These are phyloP conservation scores for Harpalus rubripes DNA, from an alignment of 2,888 invertebrate genomes.

Conservation along the genomic window DNA sequence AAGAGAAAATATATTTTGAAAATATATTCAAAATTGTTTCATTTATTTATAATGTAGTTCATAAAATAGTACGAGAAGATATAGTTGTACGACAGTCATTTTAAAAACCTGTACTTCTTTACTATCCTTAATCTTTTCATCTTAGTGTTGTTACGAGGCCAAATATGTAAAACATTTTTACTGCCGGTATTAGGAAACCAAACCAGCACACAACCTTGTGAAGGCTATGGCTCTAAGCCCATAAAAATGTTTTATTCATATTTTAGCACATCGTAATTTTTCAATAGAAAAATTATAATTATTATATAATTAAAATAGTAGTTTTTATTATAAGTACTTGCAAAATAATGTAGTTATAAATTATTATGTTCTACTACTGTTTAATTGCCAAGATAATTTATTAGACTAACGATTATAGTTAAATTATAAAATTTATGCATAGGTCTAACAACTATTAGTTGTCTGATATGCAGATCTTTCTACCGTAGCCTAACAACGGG, in stretches of 20 bases:
- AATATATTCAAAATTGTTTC: too few species aligned
- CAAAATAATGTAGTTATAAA: constrained; percentile 28
- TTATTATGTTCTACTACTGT: constrained; percentile 35
- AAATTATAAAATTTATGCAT: constrained; percentile 31
- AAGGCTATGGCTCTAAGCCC: neutral
- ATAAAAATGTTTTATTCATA: constrained; percentile 23
- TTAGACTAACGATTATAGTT: constrained; percentile 35
- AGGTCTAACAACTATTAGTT: constrained; percentile 17
- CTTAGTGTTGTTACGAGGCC: neutral
- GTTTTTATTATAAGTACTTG: constrained; percentile 27
- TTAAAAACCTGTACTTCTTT: neutral
- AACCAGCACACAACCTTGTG: neutral
- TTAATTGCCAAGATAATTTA: constrained; percentile 33
- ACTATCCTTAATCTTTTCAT: neutral
- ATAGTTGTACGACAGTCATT: neutral
- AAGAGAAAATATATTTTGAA: too few species aligned
- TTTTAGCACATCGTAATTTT: constrained; percentile 30
- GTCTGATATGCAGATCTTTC: constrained; percentile 14
- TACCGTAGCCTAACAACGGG: constrained; percentile 20
- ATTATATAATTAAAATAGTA: constrained; percentile 22
- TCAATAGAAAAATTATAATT: constrained; percentile 43
- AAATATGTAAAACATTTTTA: neutral
- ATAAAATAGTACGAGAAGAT: neutral
- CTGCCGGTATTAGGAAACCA: neutral
- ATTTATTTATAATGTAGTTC: neutral